Conservation (phyloP, 64 coral and sea anemone species). For the Catalaphyllia jardinei region DNA sequence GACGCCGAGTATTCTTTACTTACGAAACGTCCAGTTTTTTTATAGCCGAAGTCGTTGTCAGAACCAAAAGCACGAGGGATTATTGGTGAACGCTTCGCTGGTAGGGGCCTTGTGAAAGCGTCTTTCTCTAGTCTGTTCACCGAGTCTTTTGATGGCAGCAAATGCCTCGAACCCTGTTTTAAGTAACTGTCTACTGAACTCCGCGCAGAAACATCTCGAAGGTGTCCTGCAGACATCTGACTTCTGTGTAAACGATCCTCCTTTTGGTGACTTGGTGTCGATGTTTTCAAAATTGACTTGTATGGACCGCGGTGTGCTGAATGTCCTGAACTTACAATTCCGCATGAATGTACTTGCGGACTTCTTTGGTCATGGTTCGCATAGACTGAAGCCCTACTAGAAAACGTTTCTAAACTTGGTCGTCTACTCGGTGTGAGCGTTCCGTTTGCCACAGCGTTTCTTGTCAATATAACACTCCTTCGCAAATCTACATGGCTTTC, state of each 20-base stretch:
- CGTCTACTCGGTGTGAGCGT: not conserved
- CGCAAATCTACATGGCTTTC: not conserved
- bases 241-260: not conserved
- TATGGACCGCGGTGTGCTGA: not conserved
- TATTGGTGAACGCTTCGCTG: not conserved
- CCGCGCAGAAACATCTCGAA: not conserved
- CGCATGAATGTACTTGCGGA: not conserved
- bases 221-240: not conserved
- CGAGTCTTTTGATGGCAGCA: not conserved
- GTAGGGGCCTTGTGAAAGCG: not conserved
- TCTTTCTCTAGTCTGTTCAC: not conserved
- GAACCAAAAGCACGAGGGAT: not conserved
- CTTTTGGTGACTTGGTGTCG: not conserved
- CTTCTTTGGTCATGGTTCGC: not conserved
- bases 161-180: not conserved
- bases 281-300: conserved; percentile 24
- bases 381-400: not conserved
- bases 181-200: not conserved
- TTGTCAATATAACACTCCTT: not conserved
- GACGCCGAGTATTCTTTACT: not conserved
- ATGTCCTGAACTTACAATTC: not conserved
- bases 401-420: not conserved
- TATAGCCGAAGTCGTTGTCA: not conserved
- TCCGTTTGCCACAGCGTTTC: not conserved
- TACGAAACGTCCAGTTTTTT: not conserved